Base-by-base conservation (phyloP, 2,888 invertebrate genomes). In the Phragmatobia fuliginosa region DNA sequence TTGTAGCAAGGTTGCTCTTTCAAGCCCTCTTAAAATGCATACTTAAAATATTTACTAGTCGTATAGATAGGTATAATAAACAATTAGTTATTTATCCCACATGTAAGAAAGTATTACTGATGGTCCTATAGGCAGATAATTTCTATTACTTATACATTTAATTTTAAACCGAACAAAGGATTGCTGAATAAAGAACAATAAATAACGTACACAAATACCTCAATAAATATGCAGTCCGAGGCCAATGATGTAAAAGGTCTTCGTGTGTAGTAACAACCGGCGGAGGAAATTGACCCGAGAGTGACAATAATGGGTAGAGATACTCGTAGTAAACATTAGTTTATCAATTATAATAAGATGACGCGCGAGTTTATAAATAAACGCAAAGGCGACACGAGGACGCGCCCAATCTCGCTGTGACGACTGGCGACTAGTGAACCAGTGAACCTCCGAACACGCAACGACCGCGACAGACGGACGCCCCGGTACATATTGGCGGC, bases 341-440 rank as follows among this genome's bases (percentile, higher is more conserved):
- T 88, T 91, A 91, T 91, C 88, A 90, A 85, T 86, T 80, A 86
- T 79, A 86, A 84, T 90, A 89, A 76, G 76, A 88, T 93, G 93
- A 92, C 92, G 93, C 88, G 88, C 81, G 84, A 85, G 90, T 91
- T 90, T 94, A 93, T 92, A 91, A 92, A 93, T 93, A 94, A 81
- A 89, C 88, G 81, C 85, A 83, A 84, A 89, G 93, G 92, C 92
- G 93, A 91, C 93, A 88, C 86, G 88, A 92, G 92, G 94, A 92
- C 94, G 93, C 93, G 91, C 89, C 92, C 90, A 90, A 87, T 88
- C 90, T 88, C 88, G 88, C 86, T 83, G 85, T 88, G 89, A 88
- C 90, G 88, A 91, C 90, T 88, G 91, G 84, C 86, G 84, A 84
- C 85, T 86, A 86, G 85, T 86, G 84, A 88, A 81, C 86, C 84